These are phyloP conservation scores for Liasis olivaceus DNA, from an alignment of 2,797 vertebrate species.

Conservation along the genomic window DNA sequence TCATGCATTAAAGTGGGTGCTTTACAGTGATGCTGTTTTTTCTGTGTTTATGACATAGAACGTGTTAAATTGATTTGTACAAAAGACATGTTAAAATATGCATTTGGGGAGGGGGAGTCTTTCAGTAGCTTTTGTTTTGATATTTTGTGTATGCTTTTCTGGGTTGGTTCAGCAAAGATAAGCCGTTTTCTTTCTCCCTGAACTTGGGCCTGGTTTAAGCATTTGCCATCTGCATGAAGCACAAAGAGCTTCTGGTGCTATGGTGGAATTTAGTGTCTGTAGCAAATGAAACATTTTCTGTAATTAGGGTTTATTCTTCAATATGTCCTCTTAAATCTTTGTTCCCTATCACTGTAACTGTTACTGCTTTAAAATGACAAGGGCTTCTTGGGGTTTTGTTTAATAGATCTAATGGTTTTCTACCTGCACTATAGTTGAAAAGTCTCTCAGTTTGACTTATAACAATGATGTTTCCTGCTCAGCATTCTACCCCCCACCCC, in stretches of 20 bases:
- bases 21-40: constrained; percentile 75
- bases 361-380: constrained; percentile 22
- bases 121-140: constrained; percentile 25
- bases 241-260: constrained; percentile 1
- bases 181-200: background rate
- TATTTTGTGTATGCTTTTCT: constrained; percentile 48
- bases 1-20: constrained; percentile 67
- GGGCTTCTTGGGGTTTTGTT: background rate
- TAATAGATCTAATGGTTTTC: background rate
- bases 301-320: constrained; percentile 33
- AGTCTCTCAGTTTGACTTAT: background rate
- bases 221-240: constrained; percentile 9
- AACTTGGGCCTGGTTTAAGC: constrained; percentile 28
- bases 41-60: constrained; percentile 78
- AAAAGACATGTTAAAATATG: constrained; percentile 69
- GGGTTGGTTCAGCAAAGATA: background rate
- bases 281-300: constrained; percentile 30
- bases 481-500: background rate
- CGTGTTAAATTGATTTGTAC: constrained; percentile 78
- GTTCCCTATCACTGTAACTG: background rate
- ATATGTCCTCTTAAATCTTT: constrained; percentile 22
- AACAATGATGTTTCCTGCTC: background rate
- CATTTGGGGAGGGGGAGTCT: constrained; percentile 40
- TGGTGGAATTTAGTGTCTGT: background rate
- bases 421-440: background rate